A percentile compares a stretch with the other conserved stretches of the same genome.
phyloP scores from a whole-genome alignment of 2,888 invertebrate species.

The Glaucopsyche alexis region DNA sequence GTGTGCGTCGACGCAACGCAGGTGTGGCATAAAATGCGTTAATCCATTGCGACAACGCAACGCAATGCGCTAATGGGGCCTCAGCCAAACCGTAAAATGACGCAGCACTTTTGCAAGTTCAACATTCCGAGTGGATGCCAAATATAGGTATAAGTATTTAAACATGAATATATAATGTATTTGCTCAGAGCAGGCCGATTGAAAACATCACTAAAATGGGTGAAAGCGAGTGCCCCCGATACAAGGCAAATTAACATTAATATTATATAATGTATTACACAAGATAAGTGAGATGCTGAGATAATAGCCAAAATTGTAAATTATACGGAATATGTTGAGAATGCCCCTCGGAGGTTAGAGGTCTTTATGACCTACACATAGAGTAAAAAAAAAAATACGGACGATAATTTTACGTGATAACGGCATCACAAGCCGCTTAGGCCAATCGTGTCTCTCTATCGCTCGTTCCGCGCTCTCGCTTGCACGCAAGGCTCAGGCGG shows the following conservation, averaged over 20 bases:
- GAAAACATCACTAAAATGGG: conserved; percentile 2
- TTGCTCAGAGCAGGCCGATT: conserved; percentile 2
- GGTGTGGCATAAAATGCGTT: too few relatives aligned
- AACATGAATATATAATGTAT: conserved; percentile 8
- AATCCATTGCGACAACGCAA: too few relatives aligned
- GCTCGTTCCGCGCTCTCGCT: too few relatives aligned
- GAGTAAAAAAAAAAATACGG: too few relatives aligned
- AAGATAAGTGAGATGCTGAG: not conserved
- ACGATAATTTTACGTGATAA: too few relatives aligned
- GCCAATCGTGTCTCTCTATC: too few relatives aligned
- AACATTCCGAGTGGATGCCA: not conserved
- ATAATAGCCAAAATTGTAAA: not conserved
- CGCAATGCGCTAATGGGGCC: too few relatives aligned
- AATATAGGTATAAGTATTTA: conserved; percentile 10
- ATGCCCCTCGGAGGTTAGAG: not conserved
- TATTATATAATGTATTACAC: conserved; percentile 12
- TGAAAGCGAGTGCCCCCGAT: conserved; percentile 15
- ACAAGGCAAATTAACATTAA: conserved; percentile 8
- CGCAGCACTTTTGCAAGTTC: conserved; percentile 1
- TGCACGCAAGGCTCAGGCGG: too few relatives aligned
- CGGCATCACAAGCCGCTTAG: too few relatives aligned
- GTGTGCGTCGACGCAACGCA: too few relatives aligned
- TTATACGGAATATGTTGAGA: not conserved
- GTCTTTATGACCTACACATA: not conserved
- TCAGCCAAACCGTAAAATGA: not conserved